Evolutionary conservation across 2,888 invertebrate species (phyloP), one percentile per base, ranked within the genome.

Genomic region (Heterodera filipjevi): DNA sequence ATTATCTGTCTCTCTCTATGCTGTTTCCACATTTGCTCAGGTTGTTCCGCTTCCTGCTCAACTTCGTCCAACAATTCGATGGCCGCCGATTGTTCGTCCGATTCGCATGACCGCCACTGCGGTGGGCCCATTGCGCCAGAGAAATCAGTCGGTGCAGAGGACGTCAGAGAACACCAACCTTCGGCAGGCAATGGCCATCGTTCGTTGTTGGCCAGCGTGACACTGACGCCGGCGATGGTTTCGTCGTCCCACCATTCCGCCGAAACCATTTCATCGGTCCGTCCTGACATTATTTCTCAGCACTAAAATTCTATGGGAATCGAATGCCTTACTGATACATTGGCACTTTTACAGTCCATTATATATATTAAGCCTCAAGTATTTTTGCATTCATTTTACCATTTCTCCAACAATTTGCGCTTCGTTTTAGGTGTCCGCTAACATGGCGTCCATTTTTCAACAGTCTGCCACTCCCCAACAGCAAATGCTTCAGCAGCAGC

Each of bases 61-160:
- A 49, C 79, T 32, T 32, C 79, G 22, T 77, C 77, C 1, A 77
- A 46, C 46, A 77, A 71, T n/a, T 78, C 72, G 27, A 53, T 64
- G 76, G 59, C 71, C 22, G 46, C 76, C 27, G 75, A 78, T 39
- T 59, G 59, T 59, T n/a, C 59, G 59, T 35, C 14, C n/a, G 44
- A 78, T 16, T 74, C 66, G 68, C 78, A 75, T 35, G 74, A 78
- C 49, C 73, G 66, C 32, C 75, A 33, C 59, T 53, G 73, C 49
- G 35, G 59, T 12, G 64, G 72, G n/a, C 59, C 19, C 2, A 64
- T 66, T 19, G 46, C 53, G 30, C 73, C 73, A 22, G 49, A 30
- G 33, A 27, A 46, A 35, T 46, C 27, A 27, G 27, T n/a, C 35
- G 77, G 66, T 30, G n/a, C 32, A 3, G 39, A 80, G 33, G 73